These are phyloP conservation scores for Muscidifurax raptorellus DNA, from an alignment of 1,140 invertebrate genomes.

Conservation along the genomic window DNA sequence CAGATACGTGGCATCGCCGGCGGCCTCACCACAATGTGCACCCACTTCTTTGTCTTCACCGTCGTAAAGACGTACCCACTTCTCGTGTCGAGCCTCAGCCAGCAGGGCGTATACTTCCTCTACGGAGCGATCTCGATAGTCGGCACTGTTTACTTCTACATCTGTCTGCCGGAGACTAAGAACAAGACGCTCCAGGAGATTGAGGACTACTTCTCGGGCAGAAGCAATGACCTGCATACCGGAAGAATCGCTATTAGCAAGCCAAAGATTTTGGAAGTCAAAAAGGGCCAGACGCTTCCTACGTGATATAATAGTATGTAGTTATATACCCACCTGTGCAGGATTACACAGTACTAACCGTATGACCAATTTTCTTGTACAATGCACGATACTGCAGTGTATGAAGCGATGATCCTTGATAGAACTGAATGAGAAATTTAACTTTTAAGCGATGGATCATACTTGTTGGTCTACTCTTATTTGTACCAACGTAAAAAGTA, in stretches of 20 bases:
- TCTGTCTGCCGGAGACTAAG: slow-evolving; percentile 88
- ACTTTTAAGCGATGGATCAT: no score
- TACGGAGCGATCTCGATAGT: slow-evolving; percentile 80
- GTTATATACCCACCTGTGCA: no score
- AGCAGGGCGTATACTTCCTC: slow-evolving; percentile 79
- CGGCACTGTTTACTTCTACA: slow-evolving; percentile 77
- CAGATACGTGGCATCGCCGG: slow-evolving; percentile 82
- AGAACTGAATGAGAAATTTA: no score
- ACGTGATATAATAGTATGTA: slow-evolving; percentile 49
- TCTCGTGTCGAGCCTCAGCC: slow-evolving; percentile 73
- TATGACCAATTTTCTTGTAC: no score
- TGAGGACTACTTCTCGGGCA: slow-evolving; percentile 81
- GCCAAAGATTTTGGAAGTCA: slow-evolving; percentile 61
- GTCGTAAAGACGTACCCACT: slow-evolving; percentile 83
- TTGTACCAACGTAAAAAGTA: no score
- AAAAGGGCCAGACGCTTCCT: slow-evolving; percentile 69
- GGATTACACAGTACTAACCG: no score
- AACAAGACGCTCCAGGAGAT: slow-evolving; percentile 86
- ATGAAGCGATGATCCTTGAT: no score
- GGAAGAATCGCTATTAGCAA: slow-evolving; percentile 58
- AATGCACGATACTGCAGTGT: no score
- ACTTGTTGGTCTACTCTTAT: no score
- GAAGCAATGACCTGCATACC: slow-evolving; percentile 70
- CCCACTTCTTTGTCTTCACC: slow-evolving; percentile 80
- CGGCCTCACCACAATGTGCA: slow-evolving; percentile 80